Evolutionary conservation across 2,797 vertebrate species (phyloP), one percentile per base, ranked within the genome.

Genomic region (Intellagama lesueurii): DNA sequence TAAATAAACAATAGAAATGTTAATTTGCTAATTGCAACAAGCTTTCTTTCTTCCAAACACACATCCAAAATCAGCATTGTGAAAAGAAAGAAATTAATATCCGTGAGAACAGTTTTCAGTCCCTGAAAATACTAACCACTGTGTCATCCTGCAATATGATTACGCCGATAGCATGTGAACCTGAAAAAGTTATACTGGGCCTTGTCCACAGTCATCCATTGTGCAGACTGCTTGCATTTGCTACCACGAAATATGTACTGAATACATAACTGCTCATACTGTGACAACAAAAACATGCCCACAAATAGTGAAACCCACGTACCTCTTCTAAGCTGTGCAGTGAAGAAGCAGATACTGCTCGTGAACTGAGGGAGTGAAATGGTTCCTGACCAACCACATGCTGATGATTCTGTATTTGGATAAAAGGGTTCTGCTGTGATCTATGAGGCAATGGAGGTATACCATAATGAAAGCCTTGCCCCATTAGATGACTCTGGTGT

Each of bases 301-400:
- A 88, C 68, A 44, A n/a, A 44, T 9, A 87, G 83, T 80, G 83
- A 35, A 85, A 84, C 52, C 1, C n/a, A 84, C 94, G 95, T 96
- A 99, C 99, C 99, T 99, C 99, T 97, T 99, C 99, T 98, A 99
- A 97, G 95, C 96, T 99, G 97, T 99, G 99, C 95, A 99, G 98
- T 95, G 98, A 98, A 96, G 98, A 97, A 96, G 98, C 97, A 96
- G 98, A 98, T 91, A 98, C 98, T 95, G 98, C 96, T 96, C 98
- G 98, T 88, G 98, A 98, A 89, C 98, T 97, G 90, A 98, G 94
- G 30, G 98, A 97, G 90, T 98, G 98, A 97, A 98, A 98, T 94
- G 98, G 96, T 96, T 99, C 98, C 94, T 98, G 98, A 95, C 98
- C 97, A 11, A 97, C 94, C 83, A 96, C 95, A 85, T 98, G 98